These are phyloP conservation scores for Drosophila leonis DNA, from an alignment of 2,888 invertebrate genomes.

Conservation along the genomic window DNA sequence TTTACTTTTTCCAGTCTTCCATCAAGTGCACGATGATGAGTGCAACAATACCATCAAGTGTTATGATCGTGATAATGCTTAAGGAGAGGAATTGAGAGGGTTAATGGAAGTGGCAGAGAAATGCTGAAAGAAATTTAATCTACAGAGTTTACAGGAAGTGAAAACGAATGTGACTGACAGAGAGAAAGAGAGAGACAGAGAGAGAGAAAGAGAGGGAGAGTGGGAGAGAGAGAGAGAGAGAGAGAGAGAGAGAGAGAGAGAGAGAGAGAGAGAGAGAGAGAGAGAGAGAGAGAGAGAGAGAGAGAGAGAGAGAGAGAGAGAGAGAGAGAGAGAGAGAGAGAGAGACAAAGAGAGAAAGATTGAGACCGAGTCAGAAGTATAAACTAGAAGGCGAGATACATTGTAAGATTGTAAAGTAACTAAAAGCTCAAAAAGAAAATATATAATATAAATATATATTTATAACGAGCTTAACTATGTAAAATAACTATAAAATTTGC, in stretches of 20 bases:
- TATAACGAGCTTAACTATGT: neutral
- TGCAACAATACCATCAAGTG: slow-evolving; percentile 60
- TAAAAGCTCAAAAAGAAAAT: neutral
- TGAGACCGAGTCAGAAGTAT: neutral
- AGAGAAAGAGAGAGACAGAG: neutral
- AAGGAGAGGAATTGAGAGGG: neutral
- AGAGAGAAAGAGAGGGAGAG: neutral
- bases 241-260: neutral
- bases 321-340: neutral
- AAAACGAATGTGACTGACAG: neutral
- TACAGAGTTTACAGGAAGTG: neutral
- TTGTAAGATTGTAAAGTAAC: neutral
- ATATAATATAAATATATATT: neutral
- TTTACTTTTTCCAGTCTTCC: slow-evolving; percentile 49
- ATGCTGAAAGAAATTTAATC: neutral
- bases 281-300: too few relatives aligned
- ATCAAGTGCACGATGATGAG: slow-evolving; percentile 68
- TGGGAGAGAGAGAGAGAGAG: neutral
- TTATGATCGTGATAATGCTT: slow-evolving; percentile 62
- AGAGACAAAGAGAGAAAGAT: neutral
- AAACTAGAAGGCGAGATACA: neutral
- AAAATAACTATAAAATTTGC: too few relatives aligned
- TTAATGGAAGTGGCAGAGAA: neutral
- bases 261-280: neutral
- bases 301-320: neutral